Evolutionary conservation across 2,113 vertebrate species (phyloP), one percentile per base, ranked within the genome.

Genomic region (Paradisaea rubra): DNA sequence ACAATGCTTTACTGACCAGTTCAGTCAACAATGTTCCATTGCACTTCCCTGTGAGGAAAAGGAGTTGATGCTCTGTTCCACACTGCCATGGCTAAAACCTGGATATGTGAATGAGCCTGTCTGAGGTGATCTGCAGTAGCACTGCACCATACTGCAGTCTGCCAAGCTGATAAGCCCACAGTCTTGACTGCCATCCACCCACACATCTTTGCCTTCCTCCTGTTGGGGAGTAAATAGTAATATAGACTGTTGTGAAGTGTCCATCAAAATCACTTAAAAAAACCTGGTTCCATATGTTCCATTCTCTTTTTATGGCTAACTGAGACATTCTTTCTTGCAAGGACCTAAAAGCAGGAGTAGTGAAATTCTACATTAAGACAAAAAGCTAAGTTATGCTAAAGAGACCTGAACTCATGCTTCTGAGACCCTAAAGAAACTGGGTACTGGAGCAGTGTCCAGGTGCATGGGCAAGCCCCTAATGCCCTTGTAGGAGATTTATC

Each of bases 131-230:
- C 37, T 3, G 4, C 84, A 81, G 69, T 47, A 90, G 24, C 60
- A 47, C 31, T 52, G 54, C 52, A 49, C 72, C 52, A 42, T 65
- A 54, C 47, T 93, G 68, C 50, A 73, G 76, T 81, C 82, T 94
- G 76, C 35, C 82, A 88, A 74, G 72, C 47, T 88, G 82, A 81
- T 88, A 77, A 89, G 6, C 68, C 88, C 44, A 66, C 94, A 91
- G 86, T 83, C 88, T 91, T 94, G 88, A 91, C 92, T 96, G 85
- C 47, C 90, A 93, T 93, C 82, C 76, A 78, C 90, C 68, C 76
- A 92, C 93, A 88, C 60, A 89, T 73, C 66, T 90, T 86, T 91
- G n/a, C 85, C 41, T 95, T 88, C 68, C 44, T 93, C 39, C 76
- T 83, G 45, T 79, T 76, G 53, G 79, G 81, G 60, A 94, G 35